Evolutionary conservation across 2,113 vertebrate genomes (phyloP).

Genomic region (Azemiops feae): DNA sequence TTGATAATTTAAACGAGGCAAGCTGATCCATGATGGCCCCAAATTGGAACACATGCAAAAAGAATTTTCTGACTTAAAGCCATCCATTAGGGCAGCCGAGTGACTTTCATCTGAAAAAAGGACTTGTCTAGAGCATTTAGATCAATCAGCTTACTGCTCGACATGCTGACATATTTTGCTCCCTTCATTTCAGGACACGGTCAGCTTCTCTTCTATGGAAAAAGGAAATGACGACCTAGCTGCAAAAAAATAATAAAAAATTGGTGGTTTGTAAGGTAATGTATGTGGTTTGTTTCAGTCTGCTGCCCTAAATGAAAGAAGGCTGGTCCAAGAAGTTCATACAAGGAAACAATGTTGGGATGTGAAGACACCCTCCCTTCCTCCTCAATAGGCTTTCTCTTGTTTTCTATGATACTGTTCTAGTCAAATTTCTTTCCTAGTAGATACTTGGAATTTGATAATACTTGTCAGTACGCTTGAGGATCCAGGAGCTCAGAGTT

Average conservation of each 20-base stretch:
- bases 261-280: background rate
- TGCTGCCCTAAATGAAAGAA: background rate
- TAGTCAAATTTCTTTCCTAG: background rate
- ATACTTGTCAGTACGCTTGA: background rate
- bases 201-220: background rate
- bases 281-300: background rate
- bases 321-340: background rate
- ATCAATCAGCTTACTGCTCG: background rate
- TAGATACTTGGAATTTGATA: background rate
- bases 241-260: background rate
- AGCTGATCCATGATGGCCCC: constrained; percentile 39
- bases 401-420: background rate
- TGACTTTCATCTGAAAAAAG: background rate
- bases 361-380: background rate
- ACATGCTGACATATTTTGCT: background rate
- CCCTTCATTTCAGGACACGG: background rate
- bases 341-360: background rate
- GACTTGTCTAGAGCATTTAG: rapidly evolving
- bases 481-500: background rate
- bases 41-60: background rate
- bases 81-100: background rate
- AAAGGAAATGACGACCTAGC: background rate
- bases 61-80: background rate
- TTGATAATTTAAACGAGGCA: background rate
- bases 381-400: too few relatives aligned